Conservation (phyloP, 2,113 vertebrate species). For the Nycticebus coucang region DNA sequence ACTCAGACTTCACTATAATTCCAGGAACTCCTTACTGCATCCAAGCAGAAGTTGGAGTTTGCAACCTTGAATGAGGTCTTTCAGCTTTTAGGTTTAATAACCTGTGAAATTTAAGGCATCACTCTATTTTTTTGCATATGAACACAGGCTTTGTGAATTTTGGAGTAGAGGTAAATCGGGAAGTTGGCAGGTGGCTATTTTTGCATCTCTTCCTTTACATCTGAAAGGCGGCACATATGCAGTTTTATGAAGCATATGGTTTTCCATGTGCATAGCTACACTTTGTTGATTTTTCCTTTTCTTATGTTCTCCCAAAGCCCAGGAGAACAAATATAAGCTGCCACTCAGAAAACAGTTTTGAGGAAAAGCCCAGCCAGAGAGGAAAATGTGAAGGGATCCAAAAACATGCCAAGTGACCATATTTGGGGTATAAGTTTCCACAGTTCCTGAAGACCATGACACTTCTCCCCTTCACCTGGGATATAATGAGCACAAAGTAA, state of each 20-base stretch:
- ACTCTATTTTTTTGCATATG: neutral
- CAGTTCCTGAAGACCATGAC: neutral
- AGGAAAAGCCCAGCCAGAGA: slow-evolving; percentile 7
- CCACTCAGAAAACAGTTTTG: slow-evolving; percentile 65
- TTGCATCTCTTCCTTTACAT: slow-evolving; percentile 42
- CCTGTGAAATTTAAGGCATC: slow-evolving; percentile 13
- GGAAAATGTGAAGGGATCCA: neutral
- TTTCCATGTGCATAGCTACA: slow-evolving; percentile 61
- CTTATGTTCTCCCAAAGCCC: slow-evolving; percentile 55
- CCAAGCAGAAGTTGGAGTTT: neutral
- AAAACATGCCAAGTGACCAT: neutral
- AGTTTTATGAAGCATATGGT: slow-evolving; percentile 70
- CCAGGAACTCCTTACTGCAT: too few relatives aligned
- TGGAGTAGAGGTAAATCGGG: neutral
- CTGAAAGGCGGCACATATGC: slow-evolving; percentile 41
- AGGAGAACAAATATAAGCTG: slow-evolving; percentile 76
- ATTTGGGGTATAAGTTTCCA: neutral
- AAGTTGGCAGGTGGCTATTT: slow-evolving; percentile 69
- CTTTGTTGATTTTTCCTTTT: slow-evolving; percentile 67
- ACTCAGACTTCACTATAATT: too few relatives aligned
- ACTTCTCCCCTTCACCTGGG: neutral
- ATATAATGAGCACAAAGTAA: neutral
- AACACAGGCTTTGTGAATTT: slow-evolving; percentile 43
- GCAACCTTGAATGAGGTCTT: neutral
- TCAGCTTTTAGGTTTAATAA: slow-evolving; percentile 21